phyloP scores from a whole-genome alignment of 2,797 vertebrate genomes.

The Hemibagrus guttatus region DNA sequence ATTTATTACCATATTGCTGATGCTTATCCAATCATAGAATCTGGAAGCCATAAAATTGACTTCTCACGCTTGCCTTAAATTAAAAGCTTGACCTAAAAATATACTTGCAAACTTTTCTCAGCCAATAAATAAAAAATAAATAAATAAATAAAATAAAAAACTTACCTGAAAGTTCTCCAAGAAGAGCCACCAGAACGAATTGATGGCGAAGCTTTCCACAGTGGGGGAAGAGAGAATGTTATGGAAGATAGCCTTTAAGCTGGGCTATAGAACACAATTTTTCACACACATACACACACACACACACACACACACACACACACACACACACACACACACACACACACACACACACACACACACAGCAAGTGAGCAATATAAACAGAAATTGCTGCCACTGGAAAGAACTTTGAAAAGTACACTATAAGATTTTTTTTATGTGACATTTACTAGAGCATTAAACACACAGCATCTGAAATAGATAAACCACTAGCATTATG shows the following conservation, averaged over 20 bases:
- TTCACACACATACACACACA: not conserved
- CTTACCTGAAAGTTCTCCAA: conserved; percentile 68
- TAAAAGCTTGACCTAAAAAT: conserved; percentile 35
- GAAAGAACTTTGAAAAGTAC: not conserved
- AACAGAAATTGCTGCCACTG: not conserved
- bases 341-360: not conserved
- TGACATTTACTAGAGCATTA: not conserved
- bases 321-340: not conserved
- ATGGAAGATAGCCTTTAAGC: conserved; percentile 3
- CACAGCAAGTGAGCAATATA: not conserved
- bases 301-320: not conserved
- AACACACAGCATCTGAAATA: not conserved
- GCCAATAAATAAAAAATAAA: no score
- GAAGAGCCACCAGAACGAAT: conserved; percentile 71
- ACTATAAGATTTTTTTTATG: not conserved
- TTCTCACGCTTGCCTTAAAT: conserved; percentile 18
- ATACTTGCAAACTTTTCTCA: conserved; percentile 19
- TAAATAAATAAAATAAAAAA: not conserved
- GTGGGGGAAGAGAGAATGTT: conserved; percentile 55
- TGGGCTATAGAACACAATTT: not conserved
- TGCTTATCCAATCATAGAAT: conserved; percentile 38
- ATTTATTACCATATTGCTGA: conserved; percentile 54
- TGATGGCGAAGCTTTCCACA: conserved; percentile 61
- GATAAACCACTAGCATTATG: not conserved
- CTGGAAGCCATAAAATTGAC: conserved; percentile 39